phyloP scores from a whole-genome alignment of 1,140 invertebrate species.

The Elymnias hypermnestra region DNA sequence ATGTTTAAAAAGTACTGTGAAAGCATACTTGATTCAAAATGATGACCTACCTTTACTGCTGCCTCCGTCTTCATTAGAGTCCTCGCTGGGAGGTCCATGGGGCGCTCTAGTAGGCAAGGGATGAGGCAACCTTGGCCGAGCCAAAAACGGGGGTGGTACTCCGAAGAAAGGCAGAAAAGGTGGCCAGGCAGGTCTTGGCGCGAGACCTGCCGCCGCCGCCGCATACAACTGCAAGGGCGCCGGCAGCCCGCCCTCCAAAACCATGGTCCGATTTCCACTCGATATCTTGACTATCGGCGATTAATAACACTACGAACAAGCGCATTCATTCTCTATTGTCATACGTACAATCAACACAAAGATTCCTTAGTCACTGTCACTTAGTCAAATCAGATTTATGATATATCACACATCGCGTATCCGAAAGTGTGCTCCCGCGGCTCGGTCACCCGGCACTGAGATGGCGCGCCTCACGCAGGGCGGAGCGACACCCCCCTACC shows the following conservation, averaged over 20 bases:
- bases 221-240: constrained; percentile 77
- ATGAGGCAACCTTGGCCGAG: constrained; percentile 57
- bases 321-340: constrained; percentile 13
- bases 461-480: constrained; percentile 55
- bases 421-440: constrained; percentile 34
- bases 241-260: constrained; percentile 72
- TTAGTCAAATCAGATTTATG: constrained; percentile 10
- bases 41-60: constrained; percentile 63
- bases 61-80: constrained; percentile 77
- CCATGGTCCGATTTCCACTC: constrained; percentile 42
- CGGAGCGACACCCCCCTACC: constrained; percentile 48
- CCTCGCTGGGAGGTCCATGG: constrained; percentile 75
- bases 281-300: constrained; percentile 46
- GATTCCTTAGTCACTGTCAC: constrained; percentile 8
- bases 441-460: constrained; percentile 51
- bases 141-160: constrained; percentile 70
- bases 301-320: constrained; percentile 31
- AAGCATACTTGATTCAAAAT: no score
- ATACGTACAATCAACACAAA: constrained; percentile 4
- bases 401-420: constrained; percentile 26
- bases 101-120: constrained; percentile 50
- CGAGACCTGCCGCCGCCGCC: constrained; percentile 75
- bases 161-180: constrained; percentile 77
- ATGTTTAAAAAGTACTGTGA: no score
- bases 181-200: constrained; percentile 75